These are phyloP conservation scores for Euclidia mi DNA, from an alignment of 2,888 invertebrate species.

Conservation along the genomic window DNA sequence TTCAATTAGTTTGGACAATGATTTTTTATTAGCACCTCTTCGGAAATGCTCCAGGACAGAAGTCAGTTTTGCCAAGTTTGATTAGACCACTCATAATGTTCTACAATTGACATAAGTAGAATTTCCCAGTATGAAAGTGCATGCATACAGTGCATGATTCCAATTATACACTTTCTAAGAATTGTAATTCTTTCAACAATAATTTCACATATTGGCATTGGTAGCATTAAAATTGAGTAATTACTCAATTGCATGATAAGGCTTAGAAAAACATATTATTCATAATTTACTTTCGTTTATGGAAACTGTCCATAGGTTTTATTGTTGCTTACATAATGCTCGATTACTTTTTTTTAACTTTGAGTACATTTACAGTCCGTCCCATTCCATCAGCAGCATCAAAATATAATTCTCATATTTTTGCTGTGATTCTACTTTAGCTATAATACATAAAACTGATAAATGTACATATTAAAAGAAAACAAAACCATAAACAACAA, in stretches of 20 bases:
- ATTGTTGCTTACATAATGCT: no score
- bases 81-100: not conserved
- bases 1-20: no score
- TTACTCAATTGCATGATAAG: not conserved
- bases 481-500: conserved; percentile 7
- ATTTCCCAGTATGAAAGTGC: conserved; percentile 35
- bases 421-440: no score
- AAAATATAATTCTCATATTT: no score
- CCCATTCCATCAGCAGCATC: no score
- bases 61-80: conserved; percentile 8
- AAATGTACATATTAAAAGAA: not conserved
- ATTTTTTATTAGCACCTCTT: not conserved
- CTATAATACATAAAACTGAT: no score
- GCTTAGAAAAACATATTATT: not conserved
- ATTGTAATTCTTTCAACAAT: conserved; percentile 32
- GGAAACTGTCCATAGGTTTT: no score
- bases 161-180: conserved; percentile 50
- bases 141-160: conserved; percentile 28
- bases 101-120: conserved; percentile 12
- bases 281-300: no score
- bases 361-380: no score
- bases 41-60: not conserved
- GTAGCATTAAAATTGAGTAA: not conserved
- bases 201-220: conserved; percentile 15
- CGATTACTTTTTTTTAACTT: no score